A percentile compares a stretch with the other conserved stretches of the same genome.
These are phyloP conservation scores for Trachelus stipa DNA, from an alignment of 2,888 invertebrate genomes.

Conservation along the genomic window DNA sequence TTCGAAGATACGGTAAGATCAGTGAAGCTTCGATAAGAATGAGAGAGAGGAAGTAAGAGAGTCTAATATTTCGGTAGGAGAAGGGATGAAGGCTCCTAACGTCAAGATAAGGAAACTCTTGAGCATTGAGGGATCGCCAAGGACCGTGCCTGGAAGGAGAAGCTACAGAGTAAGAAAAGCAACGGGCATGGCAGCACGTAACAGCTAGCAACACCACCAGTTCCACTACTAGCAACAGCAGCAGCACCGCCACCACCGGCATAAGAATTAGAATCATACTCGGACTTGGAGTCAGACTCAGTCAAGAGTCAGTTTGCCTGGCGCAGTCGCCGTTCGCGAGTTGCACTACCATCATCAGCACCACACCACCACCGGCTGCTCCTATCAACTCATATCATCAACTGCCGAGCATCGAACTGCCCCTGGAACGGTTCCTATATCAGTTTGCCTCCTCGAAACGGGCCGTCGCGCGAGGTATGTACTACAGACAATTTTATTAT, in stretches of 20 bases:
- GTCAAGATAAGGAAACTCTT: conserved; percentile 3
- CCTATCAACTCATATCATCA: conserved; percentile 11
- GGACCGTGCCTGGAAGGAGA: conserved; percentile 2
- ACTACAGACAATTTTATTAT: conserved; percentile 7
- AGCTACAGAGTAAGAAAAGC: neutral
- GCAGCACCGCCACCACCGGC: conserved; percentile 3
- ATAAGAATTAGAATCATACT: conserved; percentile 2
- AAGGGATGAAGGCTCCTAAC: neutral
- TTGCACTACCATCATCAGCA: conserved; percentile 35
- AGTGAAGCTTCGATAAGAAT: neutral
- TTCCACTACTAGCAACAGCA: neutral
- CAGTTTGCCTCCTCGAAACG: conserved; percentile 23
- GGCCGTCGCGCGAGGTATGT: conserved; percentile 22
- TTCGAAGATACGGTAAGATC: neutral
- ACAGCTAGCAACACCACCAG: neutral
- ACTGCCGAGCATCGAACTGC: conserved; percentile 31
- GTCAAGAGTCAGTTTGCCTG: conserved; percentile 15
- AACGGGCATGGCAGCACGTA: neutral
- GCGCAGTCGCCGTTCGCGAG: conserved; percentile 49
- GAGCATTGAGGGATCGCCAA: conserved; percentile 4
- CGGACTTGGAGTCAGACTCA: neutral
- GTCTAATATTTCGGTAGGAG: neutral
- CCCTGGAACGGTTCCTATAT: conserved; percentile 29
- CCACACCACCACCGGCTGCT: conserved; percentile 25
- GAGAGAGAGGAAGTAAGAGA: neutral